Conservation (phyloP, 2,888 invertebrate species). For the Cremastinae sp. region DNA sequence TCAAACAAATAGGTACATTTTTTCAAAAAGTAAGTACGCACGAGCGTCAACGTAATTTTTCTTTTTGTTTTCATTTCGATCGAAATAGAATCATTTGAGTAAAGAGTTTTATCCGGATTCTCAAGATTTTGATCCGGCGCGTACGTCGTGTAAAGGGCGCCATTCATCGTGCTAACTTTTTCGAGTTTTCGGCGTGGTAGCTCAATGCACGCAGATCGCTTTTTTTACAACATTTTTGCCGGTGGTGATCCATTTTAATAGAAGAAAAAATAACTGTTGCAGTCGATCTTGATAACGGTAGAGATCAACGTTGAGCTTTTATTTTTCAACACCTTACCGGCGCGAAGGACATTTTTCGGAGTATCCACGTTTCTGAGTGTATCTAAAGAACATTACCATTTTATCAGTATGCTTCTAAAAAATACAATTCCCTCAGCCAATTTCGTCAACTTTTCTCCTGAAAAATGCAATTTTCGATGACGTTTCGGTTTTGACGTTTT, state of each 20-base stretch:
- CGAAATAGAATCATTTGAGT: constrained; percentile 37
- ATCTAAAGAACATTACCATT: too few relatives aligned
- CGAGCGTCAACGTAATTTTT: constrained; percentile 69
- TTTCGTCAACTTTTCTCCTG: too few relatives aligned
- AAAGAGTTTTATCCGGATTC: constrained; percentile 43
- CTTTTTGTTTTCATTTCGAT: neutral
- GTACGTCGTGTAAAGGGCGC: constrained; percentile 81
- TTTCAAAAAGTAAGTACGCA: constrained; percentile 73
- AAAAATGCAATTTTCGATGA: too few relatives aligned
- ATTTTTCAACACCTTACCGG: neutral
- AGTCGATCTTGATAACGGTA: neutral
- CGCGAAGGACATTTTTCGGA: neutral
- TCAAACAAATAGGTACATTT: constrained; percentile 51
- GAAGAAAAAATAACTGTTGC: neutral
- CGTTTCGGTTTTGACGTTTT: constrained; percentile 10
- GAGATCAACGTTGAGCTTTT: too few relatives aligned
- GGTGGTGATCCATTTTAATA: neutral
- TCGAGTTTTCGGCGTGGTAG: constrained; percentile 53
- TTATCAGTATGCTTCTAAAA: too few relatives aligned
- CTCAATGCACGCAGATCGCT: constrained; percentile 33
- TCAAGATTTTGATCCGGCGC: constrained; percentile 84
- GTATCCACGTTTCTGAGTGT: neutral
- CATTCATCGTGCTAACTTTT: constrained; percentile 79
- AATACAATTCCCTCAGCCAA: too few relatives aligned
- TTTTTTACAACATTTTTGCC: neutral